Conservation (phyloP, 2,113 vertebrate species). For the Heloderma charlesbogerti region DNA sequence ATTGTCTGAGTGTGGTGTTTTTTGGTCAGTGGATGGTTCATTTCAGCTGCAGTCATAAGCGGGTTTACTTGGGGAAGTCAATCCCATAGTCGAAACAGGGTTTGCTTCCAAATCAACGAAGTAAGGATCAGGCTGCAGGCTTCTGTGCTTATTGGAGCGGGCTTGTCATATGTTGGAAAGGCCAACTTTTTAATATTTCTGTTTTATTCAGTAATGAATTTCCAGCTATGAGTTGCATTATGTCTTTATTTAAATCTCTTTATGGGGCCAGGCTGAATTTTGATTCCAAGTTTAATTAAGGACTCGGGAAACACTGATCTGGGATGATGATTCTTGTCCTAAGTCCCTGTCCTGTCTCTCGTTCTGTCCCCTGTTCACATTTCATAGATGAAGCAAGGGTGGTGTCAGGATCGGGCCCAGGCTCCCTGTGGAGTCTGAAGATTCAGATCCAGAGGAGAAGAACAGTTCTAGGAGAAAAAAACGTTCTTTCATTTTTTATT, state of each 20-base stretch:
- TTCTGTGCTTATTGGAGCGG: background rate
- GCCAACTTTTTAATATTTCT: background rate
- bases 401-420: too few species aligned
- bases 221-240: background rate
- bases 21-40: background rate
- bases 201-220: background rate
- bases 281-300: background rate
- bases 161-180: too few species aligned
- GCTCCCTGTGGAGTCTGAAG: too few species aligned
- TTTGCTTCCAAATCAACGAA: background rate
- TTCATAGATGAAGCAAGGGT: background rate
- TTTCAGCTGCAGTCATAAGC: background rate
- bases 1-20: background rate
- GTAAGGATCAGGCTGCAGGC: background rate
- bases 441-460: too few species aligned
- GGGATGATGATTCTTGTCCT: background rate
- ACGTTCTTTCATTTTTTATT: too few species aligned
- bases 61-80: background rate
- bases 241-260: background rate
- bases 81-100: background rate
- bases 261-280: background rate
- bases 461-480: too few species aligned
- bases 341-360: background rate
- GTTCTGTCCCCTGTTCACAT: background rate
- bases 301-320: background rate